Evolutionary conservation across 2,113 vertebrate genomes (phyloP).

Genomic region (Brachypteracias leptosomus): DNA sequence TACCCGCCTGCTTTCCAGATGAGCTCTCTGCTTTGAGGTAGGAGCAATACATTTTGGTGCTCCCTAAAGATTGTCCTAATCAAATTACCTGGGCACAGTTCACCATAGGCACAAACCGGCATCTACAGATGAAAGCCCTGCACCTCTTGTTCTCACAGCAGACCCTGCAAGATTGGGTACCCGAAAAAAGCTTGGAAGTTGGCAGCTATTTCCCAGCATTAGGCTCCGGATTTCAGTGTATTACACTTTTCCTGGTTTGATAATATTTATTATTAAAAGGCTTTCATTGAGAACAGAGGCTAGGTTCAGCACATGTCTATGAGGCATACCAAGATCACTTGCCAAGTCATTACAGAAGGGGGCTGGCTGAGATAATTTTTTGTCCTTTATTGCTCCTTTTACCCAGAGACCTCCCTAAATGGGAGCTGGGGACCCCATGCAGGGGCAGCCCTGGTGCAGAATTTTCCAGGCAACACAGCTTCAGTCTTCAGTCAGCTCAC

Average conservation of each 20-base stretch:
- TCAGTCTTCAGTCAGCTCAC: neutral
- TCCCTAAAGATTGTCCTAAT: neutral
- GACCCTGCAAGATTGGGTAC: neutral
- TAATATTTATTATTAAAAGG: neutral
- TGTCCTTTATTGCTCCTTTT: neutral
- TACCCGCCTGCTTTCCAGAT: rapidly evolving
- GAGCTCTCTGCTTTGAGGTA: neutral
- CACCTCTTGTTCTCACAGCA: neutral
- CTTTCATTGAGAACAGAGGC: neutral
- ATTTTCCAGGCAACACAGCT: neutral
- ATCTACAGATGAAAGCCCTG: neutral
- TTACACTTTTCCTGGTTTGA: neutral
- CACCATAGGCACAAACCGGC: neutral
- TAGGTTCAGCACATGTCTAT: neutral
- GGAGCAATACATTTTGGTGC: neutral
- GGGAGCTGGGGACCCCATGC: neutral
- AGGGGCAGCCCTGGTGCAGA: neutral
- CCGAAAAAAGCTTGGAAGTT: neutral
- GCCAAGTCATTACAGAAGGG: neutral
- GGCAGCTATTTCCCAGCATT: neutral
- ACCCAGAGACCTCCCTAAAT: neutral
- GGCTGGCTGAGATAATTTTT: neutral
- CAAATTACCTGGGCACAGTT: neutral
- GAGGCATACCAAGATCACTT: neutral
- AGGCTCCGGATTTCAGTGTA: neutral